Percentiles rank a stretch among this genome's conserved stretches.
phyloP scores from a whole-genome alignment of 1,140 invertebrate genomes.

The Megalonaias nervosa region DNA sequence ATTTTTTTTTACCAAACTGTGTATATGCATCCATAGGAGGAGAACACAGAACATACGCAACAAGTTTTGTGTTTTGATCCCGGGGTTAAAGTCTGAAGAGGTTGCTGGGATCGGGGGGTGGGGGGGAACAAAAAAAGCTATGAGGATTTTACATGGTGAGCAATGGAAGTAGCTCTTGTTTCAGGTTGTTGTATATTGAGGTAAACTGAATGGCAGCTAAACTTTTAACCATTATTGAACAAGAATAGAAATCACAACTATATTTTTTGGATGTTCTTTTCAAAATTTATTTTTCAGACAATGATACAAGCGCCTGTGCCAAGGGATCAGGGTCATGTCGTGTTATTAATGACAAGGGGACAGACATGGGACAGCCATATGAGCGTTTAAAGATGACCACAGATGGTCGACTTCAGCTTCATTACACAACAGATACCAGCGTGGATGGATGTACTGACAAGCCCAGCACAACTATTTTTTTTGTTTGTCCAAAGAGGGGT shows the following conservation, averaged over 20 bases:
- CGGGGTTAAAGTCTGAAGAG: too few relatives aligned
- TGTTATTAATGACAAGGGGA: conserved; percentile 14
- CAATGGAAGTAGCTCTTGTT: neutral
- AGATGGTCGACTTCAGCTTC: conserved; percentile 41
- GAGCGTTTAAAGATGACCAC: conserved; percentile 31
- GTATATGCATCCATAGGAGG: too few relatives aligned
- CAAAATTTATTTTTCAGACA: conserved; percentile 1
- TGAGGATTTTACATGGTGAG: neutral
- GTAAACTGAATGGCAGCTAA: neutral
- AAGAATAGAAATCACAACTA: neutral
- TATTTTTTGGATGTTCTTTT: conserved; percentile 2
- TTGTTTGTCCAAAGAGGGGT: conserved; percentile 60
- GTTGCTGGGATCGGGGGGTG: neutral
- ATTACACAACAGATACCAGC: conserved; percentile 33
- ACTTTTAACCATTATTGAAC: neutral
- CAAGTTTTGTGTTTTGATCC: too few relatives aligned
- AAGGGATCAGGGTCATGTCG: conserved; percentile 45
- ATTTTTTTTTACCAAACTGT: too few relatives aligned
- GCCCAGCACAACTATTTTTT: conserved; percentile 56
- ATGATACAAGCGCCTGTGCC: conserved; percentile 41
- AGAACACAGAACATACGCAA: too few relatives aligned
- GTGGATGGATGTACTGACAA: conserved; percentile 43
- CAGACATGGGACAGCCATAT: conserved; percentile 41
- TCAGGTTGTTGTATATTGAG: neutral
- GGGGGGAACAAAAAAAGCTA: neutral